Base-by-base conservation (phyloP, 1,140 invertebrate species). In the Latrodectus geometricus region DNA sequence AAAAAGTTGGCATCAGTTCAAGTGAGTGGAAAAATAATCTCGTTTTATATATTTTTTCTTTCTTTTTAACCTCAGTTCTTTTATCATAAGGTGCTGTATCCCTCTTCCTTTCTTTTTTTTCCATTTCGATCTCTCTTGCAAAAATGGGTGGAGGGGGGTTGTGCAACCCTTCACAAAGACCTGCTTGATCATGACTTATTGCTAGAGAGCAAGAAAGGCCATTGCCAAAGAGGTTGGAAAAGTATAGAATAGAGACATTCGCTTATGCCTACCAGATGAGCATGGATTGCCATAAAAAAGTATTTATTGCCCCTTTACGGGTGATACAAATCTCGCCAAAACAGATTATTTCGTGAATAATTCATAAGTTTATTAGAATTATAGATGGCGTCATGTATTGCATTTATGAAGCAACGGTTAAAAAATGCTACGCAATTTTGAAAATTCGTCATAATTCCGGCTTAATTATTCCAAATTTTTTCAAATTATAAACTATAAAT, bases 151-250 rank as follows among this genome's bases (percentile, higher is more conserved):
- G 17, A 49, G 14, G 35, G 35, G 35, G 35, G 35, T 35, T 35
- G 35, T 35, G 35, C 54, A 14, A 14, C 54, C 73, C 17, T 54
- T 75, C 73, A 56, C 48, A 75, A 75, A 75, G 50, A 56, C 15
- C 52, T 75, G 73, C 12, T 75, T 56, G 73, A 73, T 75, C 73
- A 56, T 75, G 73, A 75, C 49, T 75, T 75, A 75, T 75, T 75
- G 73, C 73, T 75, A 9, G 73, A 48, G 50, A 75, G 73, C 73
- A 75, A 20, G 17, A 21, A 20, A 75, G 73, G 73, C 73, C 73
- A 75, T 75, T 75, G 35, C 48, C 52, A 48, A 49, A 49, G 49
- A 23, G 52, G 73, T 52, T 75, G 73, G 73, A 75, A 75, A 21
- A 75, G 17, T 61, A 61, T 61, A 11, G 54, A 61, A 17, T 14